Conservation (phyloP, 35 echinoderm and acorn worm genomes). For the Ophiothrix spiculata region DNA sequence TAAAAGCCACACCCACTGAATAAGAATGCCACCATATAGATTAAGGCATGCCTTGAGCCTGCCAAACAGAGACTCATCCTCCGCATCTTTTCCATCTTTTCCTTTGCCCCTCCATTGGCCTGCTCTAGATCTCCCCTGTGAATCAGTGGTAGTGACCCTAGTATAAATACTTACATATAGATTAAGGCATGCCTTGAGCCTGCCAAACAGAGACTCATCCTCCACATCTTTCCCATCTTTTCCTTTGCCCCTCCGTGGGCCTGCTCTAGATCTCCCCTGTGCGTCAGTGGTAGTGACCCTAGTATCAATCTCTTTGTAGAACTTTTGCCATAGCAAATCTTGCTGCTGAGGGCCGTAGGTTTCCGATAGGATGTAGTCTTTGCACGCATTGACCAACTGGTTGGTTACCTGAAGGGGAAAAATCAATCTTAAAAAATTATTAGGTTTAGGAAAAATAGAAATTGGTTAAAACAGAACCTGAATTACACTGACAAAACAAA, state of each 20-base stretch:
- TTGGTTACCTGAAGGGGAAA: slow-evolving; percentile 89
- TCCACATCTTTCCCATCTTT: slow-evolving; percentile 50
- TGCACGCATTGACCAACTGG: slow-evolving; percentile 95
- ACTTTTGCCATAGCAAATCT: slow-evolving; percentile 82
- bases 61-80: slow-evolving; percentile 78
- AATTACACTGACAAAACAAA: not conserved
- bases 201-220: slow-evolving; percentile 80
- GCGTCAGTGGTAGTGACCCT: slow-evolving; percentile 62
- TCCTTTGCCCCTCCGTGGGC: slow-evolving; percentile 40
- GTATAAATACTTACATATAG: slow-evolving; percentile 69
- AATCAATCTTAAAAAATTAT: not conserved
- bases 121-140: slow-evolving; percentile 24
- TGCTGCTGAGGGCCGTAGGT: slow-evolving; percentile 54
- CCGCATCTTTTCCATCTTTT: slow-evolving; percentile 46
- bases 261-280: slow-evolving; percentile 24
- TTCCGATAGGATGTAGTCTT: slow-evolving; percentile 79
- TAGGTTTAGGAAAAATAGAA: not conserved
- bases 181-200: slow-evolving; percentile 85
- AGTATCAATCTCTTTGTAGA: slow-evolving; percentile 75
- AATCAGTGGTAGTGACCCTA: slow-evolving; percentile 60
- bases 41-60: slow-evolving; percentile 89
- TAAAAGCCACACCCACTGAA: no score
- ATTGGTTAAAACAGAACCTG: no score
- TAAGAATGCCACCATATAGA: no score
- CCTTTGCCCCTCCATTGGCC: slow-evolving; percentile 43